Base-by-base conservation (phyloP, 2,113 vertebrate species). In the Microcebus lehilahytsara region DNA sequence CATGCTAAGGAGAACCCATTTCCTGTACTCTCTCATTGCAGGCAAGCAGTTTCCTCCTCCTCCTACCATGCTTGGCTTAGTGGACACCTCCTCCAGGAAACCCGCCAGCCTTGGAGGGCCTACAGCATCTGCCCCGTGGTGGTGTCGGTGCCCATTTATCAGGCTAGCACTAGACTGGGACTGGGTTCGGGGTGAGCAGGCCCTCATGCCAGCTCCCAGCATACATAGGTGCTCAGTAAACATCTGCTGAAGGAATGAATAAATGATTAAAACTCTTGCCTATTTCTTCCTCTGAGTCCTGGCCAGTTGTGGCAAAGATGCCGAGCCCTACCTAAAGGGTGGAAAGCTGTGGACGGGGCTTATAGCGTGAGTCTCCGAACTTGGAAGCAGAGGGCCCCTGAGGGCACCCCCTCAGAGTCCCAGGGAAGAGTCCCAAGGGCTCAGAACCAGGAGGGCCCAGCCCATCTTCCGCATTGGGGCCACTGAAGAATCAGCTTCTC, bases 31-130 rank as follows among this genome's bases (percentile, higher is more conserved):
- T 37, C 67, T 79, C 20, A 13, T 71, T 17, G 23, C 32, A 56
- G 67, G 23, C 6, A 10, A 62, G 40, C 49, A 25, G 5, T 78
- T 66, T 71, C 34, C 37, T 74, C 42, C 37, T 13, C 14, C 32
- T 66, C n/a, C 34, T n/a, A 1, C 13, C 22, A 17, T 9, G 25
- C 83, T 84, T 1, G 2, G 17, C 42, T 53, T 30, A 53, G 71
- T 49, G 0, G 4, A 12, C 6, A 13, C 91, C 81, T 85, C 93
- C 90, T 96, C 93, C 89, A 56, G 79, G 93, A 84, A 96, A 83
- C 32, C 92, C 27, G 0, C 79, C 53, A 30, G 56, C 64, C 67
- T 64, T 37, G 32, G 25, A 60, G 2, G 16, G 58, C 20, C 34
- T 13, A 6, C 3, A 11, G 85, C 34, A 4, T 19, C 32, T 69